Base-by-base conservation (phyloP, 2,888 invertebrate species). In the Hemithea aestivaria region DNA sequence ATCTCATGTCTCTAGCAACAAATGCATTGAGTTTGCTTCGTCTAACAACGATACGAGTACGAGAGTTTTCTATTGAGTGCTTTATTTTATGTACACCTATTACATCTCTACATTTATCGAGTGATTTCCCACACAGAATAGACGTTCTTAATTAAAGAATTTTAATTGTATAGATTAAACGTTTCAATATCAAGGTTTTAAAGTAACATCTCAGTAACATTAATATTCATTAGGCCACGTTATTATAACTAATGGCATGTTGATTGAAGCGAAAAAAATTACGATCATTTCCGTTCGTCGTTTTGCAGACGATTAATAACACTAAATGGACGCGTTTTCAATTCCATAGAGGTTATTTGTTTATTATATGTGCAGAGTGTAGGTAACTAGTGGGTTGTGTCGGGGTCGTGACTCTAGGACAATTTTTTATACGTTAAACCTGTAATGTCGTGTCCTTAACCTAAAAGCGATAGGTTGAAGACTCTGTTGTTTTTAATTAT, bases 231-330 rank as follows among this genome's bases (percentile, higher is more conserved):
- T 35, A 35, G 24, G 11, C 23, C 27, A 24, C 24, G 4, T 9
- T 33, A 5, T 16, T 16, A 16, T 16, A 5, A 16, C 16, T 16
- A 24, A 26, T 8, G 1, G 0, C 6, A 10, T 29, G 21, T 25
- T 20, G 31, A 21, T 25, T 27, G 33, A 23, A 32, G 8, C 33
- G 24, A 33, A 44, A 39, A 45, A 48, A 45, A 43, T 45, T 25
- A 41, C 38, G 22, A 27, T 12, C 36, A 48, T 47, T 45, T 45
- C 46, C 45, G 45, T 39, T 45, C 40, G 20, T 28, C 29, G 43
- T 49, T 48, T 45, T 31, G 40, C 40, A 36, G 34, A 27, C 23
- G 11, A 51, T 47, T 38, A 42, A 46, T 43, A 40, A 27, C 33
- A 27, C 24, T 20, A 36, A 42, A 42, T 34, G 28, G 26, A 20